Percentiles rank a stretch among this genome's conserved stretches.
Conservation (phyloP, 2,113 vertebrate genomes). For the Cricetomys ansorgei region DNA sequence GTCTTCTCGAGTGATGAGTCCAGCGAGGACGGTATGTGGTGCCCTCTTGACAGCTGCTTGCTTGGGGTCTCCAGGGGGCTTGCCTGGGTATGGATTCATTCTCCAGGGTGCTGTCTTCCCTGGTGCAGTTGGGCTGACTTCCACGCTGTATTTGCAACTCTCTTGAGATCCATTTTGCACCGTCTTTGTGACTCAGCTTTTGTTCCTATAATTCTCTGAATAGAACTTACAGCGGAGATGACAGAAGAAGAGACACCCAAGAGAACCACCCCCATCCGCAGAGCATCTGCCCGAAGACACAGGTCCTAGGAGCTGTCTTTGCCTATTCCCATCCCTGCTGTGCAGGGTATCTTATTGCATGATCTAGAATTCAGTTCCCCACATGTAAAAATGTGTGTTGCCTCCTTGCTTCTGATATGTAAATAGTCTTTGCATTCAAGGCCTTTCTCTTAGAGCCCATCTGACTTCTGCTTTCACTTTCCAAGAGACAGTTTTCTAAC, state of each 20-base stretch:
- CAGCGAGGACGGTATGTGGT: slow-evolving; percentile 80
- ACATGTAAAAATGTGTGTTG: slow-evolving; percentile 41
- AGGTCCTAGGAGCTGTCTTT: background rate
- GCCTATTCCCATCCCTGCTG: background rate
- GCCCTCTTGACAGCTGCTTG: background rate
- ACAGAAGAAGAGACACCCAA: slow-evolving; percentile 93
- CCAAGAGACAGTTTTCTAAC: slow-evolving; percentile 50
- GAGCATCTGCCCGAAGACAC: slow-evolving; percentile 86
- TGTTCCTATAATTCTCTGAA: slow-evolving; percentile 61
- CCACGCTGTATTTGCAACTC: background rate
- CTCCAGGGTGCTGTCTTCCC: background rate
- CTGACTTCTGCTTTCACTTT: background rate
- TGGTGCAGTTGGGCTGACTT: background rate
- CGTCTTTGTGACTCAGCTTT: slow-evolving; percentile 26
- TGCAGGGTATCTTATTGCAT: background rate
- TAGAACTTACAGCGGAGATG: slow-evolving; percentile 89
- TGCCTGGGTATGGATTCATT: background rate
- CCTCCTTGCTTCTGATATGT: slow-evolving; percentile 34
- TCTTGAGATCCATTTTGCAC: background rate
- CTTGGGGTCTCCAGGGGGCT: too few species aligned
- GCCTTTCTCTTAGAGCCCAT: slow-evolving; percentile 8
- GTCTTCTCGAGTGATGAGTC: slow-evolving; percentile 95
- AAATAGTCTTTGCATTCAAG: background rate
- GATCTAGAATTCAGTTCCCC: background rate
- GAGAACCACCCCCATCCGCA: slow-evolving; percentile 94